These are phyloP conservation scores for Antedon mediterranea DNA, from an alignment of 53 echinoderm and acorn worm species.

Conservation along the genomic window DNA sequence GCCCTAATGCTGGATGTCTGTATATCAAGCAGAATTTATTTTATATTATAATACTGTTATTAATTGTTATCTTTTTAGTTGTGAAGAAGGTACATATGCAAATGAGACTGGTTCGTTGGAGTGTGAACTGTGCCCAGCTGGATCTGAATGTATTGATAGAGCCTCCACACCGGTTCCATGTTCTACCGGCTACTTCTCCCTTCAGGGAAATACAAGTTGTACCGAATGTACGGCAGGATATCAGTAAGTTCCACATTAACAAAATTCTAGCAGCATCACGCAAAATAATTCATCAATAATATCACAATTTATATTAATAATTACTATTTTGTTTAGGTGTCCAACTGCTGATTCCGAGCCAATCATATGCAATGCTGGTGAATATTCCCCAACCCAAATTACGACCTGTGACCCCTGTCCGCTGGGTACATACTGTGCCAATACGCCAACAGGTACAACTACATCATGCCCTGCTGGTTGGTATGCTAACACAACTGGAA, in stretches of 20 bases:
- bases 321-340: slow-evolving; percentile 32
- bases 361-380: slow-evolving; percentile 42
- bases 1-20: too few species aligned
- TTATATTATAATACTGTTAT: too few species aligned
- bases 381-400: slow-evolving; percentile 45
- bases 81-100: slow-evolving; percentile 64
- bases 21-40: too few species aligned
- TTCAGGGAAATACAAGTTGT: slow-evolving; percentile 59
- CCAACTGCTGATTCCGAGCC: slow-evolving; percentile 45
- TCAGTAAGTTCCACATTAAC: slow-evolving; percentile 39
- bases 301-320: background rate
- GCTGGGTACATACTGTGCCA: slow-evolving; percentile 60
- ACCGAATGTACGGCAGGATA: slow-evolving; percentile 64
- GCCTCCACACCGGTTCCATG: slow-evolving; percentile 56
- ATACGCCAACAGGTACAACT: slow-evolving; percentile 44
- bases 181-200: slow-evolving; percentile 44
- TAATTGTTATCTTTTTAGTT: slow-evolving; percentile 21
- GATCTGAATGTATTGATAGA: slow-evolving; percentile 47
- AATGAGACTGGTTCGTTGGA: slow-evolving; percentile 27
- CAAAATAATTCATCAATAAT: background rate
- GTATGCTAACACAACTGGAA: slow-evolving; percentile 60
- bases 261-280: background rate
- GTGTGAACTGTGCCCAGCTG: slow-evolving; percentile 60
- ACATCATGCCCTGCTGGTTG: slow-evolving; percentile 54
- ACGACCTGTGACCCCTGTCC: slow-evolving; percentile 58